Evolutionary conservation across 2,888 invertebrate genomes (phyloP).

Genomic region (Nymphalis polychloros): DNA sequence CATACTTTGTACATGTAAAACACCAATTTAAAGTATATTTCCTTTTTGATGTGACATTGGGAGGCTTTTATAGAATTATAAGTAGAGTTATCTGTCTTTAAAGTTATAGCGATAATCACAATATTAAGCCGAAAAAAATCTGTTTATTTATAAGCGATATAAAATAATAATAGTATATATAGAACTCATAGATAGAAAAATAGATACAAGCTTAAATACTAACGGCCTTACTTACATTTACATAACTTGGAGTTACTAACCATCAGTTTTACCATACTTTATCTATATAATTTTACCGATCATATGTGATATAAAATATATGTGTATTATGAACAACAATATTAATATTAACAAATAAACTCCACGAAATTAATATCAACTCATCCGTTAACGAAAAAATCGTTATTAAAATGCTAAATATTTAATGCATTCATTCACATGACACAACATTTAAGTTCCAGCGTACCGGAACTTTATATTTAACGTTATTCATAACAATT

Average conservation of each 20-base stretch:
- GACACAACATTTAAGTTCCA: neutral
- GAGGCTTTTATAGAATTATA: constrained; percentile 23
- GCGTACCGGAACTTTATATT: constrained; percentile 19
- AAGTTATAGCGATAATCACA: constrained; percentile 7
- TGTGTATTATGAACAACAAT: too few relatives aligned
- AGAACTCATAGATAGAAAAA: too few relatives aligned
- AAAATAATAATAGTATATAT: too few relatives aligned
- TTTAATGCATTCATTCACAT: neutral
- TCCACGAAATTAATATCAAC: too few relatives aligned
- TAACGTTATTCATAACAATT: constrained; percentile 21
- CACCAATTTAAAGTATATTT: constrained; percentile 23
- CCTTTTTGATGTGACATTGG: constrained; percentile 30
- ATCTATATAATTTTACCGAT: too few relatives aligned
- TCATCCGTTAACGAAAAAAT: too few relatives aligned
- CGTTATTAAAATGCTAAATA: neutral
- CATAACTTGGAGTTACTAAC: too few relatives aligned
- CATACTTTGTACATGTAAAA: constrained; percentile 14
- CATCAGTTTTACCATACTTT: too few relatives aligned
- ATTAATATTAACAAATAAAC: too few relatives aligned
- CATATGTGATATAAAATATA: too few relatives aligned
- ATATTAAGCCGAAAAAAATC: neutral
- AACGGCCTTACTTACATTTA: too few relatives aligned
- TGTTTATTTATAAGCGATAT: neutral
- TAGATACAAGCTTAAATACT: too few relatives aligned
- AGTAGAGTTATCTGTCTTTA: constrained; percentile 26